A percentile compares a stretch with the other conserved stretches of the same genome.
Evolutionary conservation across 2,888 invertebrate genomes (phyloP).

Genomic region (Halocaridina rubra): DNA sequence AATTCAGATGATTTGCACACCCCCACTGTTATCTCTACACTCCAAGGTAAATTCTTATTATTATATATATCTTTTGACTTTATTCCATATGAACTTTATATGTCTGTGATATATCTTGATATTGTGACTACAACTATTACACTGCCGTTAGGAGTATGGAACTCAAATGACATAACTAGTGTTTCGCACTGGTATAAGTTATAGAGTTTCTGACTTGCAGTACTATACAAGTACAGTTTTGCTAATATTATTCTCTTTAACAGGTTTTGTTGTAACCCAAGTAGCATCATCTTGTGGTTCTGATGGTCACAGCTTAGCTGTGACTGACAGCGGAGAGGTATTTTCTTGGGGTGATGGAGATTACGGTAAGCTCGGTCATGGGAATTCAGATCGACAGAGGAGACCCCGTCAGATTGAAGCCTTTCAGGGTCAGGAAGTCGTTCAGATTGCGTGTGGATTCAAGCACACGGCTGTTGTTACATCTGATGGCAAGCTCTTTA

Average conservation of each 20-base stretch:
- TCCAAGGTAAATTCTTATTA: conserved; percentile 70
- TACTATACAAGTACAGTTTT: too few species aligned
- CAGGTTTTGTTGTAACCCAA: conserved; percentile 75
- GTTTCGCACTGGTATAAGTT: too few species aligned
- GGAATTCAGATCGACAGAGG: conserved; percentile 75
- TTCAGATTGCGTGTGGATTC: conserved; percentile 63
- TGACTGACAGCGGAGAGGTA: conserved; percentile 77
- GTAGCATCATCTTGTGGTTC: conserved; percentile 76
- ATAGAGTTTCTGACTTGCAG: too few species aligned
- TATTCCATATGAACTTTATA: background rate
- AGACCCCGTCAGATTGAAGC: conserved; percentile 76
- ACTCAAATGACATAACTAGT: too few species aligned
- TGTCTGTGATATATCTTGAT: background rate
- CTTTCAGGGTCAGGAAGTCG: conserved; percentile 73
- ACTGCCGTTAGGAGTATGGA: too few species aligned
- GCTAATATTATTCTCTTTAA: background rate
- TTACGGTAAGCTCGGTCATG: conserved; percentile 77
- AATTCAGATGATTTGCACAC: conserved; percentile 76
- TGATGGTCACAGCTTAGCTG: conserved; percentile 76
- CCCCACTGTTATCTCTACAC: conserved; percentile 73
- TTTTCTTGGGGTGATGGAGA: conserved; percentile 78
- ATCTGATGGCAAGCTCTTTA: conserved; percentile 75
- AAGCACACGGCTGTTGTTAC: conserved; percentile 72
- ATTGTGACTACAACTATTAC: background rate
- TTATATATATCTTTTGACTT: conserved; percentile 3